Evolutionary conservation across 2,888 invertebrate genomes (phyloP), one percentile per base, ranked within the genome.

Genomic region (Selenia dentaria): DNA sequence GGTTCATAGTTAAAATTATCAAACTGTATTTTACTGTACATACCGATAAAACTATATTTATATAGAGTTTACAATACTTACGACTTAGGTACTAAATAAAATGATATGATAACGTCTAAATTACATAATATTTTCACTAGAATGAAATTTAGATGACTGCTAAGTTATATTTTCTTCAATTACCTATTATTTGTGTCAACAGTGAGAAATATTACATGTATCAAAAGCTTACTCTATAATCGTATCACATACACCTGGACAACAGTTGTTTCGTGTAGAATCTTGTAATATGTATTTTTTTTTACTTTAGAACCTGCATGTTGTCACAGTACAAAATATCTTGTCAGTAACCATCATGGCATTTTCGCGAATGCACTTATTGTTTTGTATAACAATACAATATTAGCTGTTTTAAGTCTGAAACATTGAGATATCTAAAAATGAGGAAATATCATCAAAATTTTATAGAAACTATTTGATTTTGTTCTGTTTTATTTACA

Each of bases 41-140:
- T 8, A 22, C 8, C 8, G 22, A 8, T 8, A 22, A 22, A 16
- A 22, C 22, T 22, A 22, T 8, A 22, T 22, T 6, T 8, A 22
- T 22, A 8, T 22, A 4, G 2, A 16, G 10, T 46, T 33, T 36
- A 33, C 33, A 25, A 12, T 33, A 37, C 36, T 41, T 41, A 47
- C 22, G n/a, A 24, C 6, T 28, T 27, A 27, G 9, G 6, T 16
- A 25, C 22, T 33, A 37, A 36, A 3, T 41, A 32, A 38, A 41
- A 48, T 48, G 47, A 48, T 48, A 48, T 48, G 47, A 47, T 28
- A 46, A 29, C 25, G 11, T 42, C 41, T 48, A 48, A 25, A 25
- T 10, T 25, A 25, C 9, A 9, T 10, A 22, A 6, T 25, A 10
- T 8, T 6, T 25, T 25, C 10, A 34, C 41, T 41, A 47, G 20